Conservation (phyloP, 1,140 invertebrate species). For the Leptonema lineaticorne region DNA sequence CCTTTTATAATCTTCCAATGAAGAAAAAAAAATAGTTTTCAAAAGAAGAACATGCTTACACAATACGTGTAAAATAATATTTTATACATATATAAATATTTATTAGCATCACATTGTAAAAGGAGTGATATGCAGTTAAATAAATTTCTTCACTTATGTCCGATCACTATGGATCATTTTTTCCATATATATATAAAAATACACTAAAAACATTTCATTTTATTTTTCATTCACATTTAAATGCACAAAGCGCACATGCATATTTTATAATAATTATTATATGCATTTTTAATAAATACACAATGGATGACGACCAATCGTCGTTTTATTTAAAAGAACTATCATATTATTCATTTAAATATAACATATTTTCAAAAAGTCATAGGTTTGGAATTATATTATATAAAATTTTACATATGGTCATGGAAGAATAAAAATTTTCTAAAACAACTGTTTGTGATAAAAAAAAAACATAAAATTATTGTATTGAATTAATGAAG, state of each 20-base stretch:
- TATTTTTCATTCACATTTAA: constrained; percentile 3
- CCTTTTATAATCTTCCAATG: background rate
- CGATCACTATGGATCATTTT: background rate
- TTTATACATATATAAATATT: background rate
- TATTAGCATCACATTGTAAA: constrained; percentile 15
- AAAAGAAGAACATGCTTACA: background rate
- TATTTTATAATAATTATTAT: background rate
- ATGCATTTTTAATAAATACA: background rate
- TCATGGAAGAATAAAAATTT: background rate
- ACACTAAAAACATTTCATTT: constrained; percentile 6
- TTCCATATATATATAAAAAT: constrained; percentile 6
- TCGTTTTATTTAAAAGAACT: background rate
- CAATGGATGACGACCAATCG: background rate
- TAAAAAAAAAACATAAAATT: too few species aligned
- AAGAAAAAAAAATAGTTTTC: background rate
- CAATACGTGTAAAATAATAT: background rate
- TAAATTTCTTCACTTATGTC: background rate
- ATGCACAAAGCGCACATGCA: constrained; percentile 15
- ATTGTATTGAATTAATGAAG: too few species aligned
- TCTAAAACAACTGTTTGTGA: too few species aligned
- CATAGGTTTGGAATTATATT: background rate
- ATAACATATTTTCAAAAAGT: background rate
- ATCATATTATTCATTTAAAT: too few species aligned
- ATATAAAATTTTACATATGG: background rate
- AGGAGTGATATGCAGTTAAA: constrained; percentile 11